Evolutionary conservation across 2,113 vertebrate species (phyloP).

Genomic region (Aspidoscelis tigris): DNA sequence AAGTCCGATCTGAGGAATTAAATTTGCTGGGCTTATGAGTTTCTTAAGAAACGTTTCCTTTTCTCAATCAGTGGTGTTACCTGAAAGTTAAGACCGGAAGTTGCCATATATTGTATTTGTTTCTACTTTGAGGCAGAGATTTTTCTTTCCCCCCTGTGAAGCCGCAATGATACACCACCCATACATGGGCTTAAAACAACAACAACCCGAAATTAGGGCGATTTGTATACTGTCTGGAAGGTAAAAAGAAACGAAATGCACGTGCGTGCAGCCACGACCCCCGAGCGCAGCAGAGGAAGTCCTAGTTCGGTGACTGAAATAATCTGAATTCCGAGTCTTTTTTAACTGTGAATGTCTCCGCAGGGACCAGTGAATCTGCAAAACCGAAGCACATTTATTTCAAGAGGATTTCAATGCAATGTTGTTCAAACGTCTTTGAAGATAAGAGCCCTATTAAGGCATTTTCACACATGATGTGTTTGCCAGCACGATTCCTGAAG

Average conservation of each 20-base stretch:
- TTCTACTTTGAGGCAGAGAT: not conserved
- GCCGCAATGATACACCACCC: no score
- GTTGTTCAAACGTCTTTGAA: not conserved
- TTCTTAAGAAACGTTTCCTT: not conserved
- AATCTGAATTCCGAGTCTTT: not conserved
- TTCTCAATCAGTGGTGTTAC: not conserved
- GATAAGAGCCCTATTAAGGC: not conserved
- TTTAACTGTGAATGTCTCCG: not conserved
- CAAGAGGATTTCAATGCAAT: not conserved
- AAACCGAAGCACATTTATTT: not conserved
- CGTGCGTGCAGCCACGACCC: not conserved
- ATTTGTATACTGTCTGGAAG: not conserved
- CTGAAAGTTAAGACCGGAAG: not conserved
- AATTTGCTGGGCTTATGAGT: not conserved
- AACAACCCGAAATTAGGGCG: not conserved
- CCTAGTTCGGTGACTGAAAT: not conserved
- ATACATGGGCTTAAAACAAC: no score
- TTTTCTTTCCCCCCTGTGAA: no score
- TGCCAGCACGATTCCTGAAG: not conserved
- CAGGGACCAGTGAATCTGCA: not conserved
- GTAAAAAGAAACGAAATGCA: not conserved
- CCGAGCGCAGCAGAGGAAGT: not conserved
- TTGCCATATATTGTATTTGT: not conserved
- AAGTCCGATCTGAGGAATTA: not conserved
- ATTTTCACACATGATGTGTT: not conserved